These are phyloP conservation scores for Chloromyia formosa DNA, from an alignment of 2,888 invertebrate species.

Conservation along the genomic window DNA sequence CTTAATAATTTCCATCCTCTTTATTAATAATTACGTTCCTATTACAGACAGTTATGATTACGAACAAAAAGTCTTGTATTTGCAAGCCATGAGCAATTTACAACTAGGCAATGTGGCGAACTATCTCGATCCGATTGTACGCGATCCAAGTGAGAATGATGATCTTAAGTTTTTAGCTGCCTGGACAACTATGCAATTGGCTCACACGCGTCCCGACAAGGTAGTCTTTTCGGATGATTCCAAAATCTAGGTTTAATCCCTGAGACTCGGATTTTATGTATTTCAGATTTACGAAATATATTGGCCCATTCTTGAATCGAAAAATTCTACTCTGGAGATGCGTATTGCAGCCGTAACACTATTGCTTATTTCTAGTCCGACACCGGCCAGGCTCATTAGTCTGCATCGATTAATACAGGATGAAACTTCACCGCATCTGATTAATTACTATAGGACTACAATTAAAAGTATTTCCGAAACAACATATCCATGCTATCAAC, in stretches of 20 bases:
- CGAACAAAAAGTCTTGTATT: constrained; percentile 74
- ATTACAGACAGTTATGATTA: constrained; percentile 72
- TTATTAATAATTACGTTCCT: too few relatives aligned
- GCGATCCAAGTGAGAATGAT: constrained; percentile 66
- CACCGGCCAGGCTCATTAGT: constrained; percentile 73
- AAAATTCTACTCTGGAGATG: constrained; percentile 73
- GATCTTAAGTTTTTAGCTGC: constrained; percentile 72
- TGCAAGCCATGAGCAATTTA: constrained; percentile 76
- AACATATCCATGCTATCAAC: constrained; percentile 73
- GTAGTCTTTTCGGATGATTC: constrained; percentile 55
- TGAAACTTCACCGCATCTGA: constrained; percentile 71
- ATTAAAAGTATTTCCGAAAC: constrained; percentile 74
- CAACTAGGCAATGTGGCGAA: constrained; percentile 68
- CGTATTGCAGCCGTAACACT: constrained; percentile 73
- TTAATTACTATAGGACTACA: constrained; percentile 76
- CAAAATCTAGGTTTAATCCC: neutral
- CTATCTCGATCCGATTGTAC: constrained; percentile 67
- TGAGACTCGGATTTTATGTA: neutral
- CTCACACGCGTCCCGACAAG: constrained; percentile 66
- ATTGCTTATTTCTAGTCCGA: constrained; percentile 71
- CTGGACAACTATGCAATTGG: constrained; percentile 69
- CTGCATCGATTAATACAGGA: constrained; percentile 74
- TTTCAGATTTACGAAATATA: constrained; percentile 69
- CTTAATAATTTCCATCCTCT: too few relatives aligned
- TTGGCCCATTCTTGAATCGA: constrained; percentile 75